Evolutionary conservation across 2,888 invertebrate genomes (phyloP).

Genomic region (Drosophila borealis): DNA sequence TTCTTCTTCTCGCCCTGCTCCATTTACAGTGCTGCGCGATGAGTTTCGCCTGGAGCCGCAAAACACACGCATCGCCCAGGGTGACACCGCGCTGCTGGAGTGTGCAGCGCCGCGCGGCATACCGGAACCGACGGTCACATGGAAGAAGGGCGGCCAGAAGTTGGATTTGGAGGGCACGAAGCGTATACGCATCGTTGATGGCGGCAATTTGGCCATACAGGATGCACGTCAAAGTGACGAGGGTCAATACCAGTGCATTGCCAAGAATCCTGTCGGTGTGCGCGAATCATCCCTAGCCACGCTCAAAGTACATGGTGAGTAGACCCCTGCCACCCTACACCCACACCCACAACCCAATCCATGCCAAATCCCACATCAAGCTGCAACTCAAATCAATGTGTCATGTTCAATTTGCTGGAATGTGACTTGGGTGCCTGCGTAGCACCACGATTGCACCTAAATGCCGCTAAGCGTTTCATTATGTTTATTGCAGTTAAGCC

Average conservation of each 20-base stretch:
- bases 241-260: conserved; percentile 93
- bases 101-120: conserved; percentile 95
- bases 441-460: conserved; percentile 32
- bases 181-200: conserved; percentile 91
- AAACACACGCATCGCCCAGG: conserved; percentile 92
- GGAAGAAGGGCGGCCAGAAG: conserved; percentile 94
- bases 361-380: conserved; percentile 12
- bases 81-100: conserved; percentile 93
- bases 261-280: conserved; percentile 92
- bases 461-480: conserved; percentile 54
- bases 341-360: neutral
- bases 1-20: conserved; percentile 33
- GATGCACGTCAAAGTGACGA: conserved; percentile 92
- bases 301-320: conserved; percentile 90
- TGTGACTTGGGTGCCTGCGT: conserved; percentile 56
- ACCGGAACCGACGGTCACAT: conserved; percentile 94
- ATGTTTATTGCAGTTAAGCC: conserved; percentile 90
- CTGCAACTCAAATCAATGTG: conserved; percentile 71
- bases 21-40: conserved; percentile 90
- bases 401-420: conserved; percentile 79
- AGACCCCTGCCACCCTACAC: neutral
- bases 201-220: conserved; percentile 92
- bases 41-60: conserved; percentile 95
- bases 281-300: conserved; percentile 90
- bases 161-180: conserved; percentile 89